Evolutionary conservation across 2,797 vertebrate genomes (phyloP).

Genomic region (Taeniopygia guttata): DNA sequence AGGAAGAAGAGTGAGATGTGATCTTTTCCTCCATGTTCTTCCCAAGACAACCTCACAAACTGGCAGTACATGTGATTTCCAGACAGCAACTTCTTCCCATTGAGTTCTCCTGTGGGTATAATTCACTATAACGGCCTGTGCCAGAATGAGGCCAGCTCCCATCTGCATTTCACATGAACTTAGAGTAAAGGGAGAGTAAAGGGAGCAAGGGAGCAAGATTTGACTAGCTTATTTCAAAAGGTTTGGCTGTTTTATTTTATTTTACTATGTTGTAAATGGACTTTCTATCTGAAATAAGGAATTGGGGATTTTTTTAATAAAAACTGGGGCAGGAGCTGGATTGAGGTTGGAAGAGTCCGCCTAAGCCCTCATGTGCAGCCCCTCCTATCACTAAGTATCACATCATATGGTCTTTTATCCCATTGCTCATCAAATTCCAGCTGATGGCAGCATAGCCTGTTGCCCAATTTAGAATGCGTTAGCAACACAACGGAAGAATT

Average conservation of each 20-base stretch:
- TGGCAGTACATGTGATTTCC: not conserved
- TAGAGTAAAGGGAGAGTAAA: not conserved
- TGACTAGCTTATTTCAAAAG: not conserved
- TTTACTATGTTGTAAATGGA: not conserved
- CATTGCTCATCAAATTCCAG: constrained; percentile 19
- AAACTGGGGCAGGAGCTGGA: not conserved
- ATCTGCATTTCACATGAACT: not conserved
- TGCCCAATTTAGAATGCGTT: constrained; percentile 16
- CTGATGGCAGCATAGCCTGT: not conserved
- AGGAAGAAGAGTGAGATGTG: not conserved
- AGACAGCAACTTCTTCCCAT: not conserved
- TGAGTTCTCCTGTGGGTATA: not conserved
- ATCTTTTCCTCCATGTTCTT: not conserved
- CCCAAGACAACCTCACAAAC: not conserved
- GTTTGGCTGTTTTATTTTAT: not conserved
- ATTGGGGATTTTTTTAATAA: fast-evolving
- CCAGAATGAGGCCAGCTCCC: not conserved
- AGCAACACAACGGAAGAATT: not conserved
- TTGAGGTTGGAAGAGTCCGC: not conserved
- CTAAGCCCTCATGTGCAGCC: not conserved
- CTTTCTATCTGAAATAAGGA: not conserved
- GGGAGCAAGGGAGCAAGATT: not conserved
- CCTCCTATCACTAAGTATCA: not conserved
- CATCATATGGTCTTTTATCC: constrained; percentile 11
- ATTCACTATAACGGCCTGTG: not conserved